Evolutionary conservation across 2,797 vertebrate genomes (phyloP), one percentile per base, ranked within the genome.

Genomic region (Rhinella marina): DNA sequence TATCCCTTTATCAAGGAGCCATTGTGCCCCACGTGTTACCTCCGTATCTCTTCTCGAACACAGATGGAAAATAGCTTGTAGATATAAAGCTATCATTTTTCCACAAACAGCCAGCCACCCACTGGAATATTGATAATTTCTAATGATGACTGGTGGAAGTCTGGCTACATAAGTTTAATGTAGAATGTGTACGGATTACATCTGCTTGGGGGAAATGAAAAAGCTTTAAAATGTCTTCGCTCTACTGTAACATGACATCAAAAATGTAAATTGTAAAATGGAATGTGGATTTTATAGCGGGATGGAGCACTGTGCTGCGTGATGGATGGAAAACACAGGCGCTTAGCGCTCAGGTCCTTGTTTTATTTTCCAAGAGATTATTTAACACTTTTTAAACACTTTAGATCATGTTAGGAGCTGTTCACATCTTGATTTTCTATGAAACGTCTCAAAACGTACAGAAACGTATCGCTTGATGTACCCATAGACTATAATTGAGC

Each of bases 171-270:
- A 0, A 0, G 50, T 89, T 85, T 83, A 79, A 41, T 56, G 86
- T 88, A 83, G 77, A 59, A 13, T 80, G 85, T 86, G 81, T 76
- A 70, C 76, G 9, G 57, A 21, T 62, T 29, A 56, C 79, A 87
- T 91, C 76, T 90, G 83, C 79, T 90, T 82, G 76, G 84, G 86
- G 76, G 84, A 59, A 85, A 87, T 82, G 85, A 87, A 68, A 83
- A 82, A 48, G 61, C 72, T 82, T 87, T 85, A 80, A 88, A 87
- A 87, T 81, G 82, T 52, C 81, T 85, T 85, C 70, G 66, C 86
- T 87, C 59, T 88, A 87, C 78, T 82, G 90, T 82, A 87, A 89
- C 87, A 85, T 90, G 12, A 75, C 87, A 88, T 87, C 54, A 84
- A 52, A 81, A 75, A 85, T 86, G 85, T 10, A 87, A 87, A 78